phyloP scores from a whole-genome alignment of 2,797 vertebrate genomes.

The Mus spretus region DNA sequence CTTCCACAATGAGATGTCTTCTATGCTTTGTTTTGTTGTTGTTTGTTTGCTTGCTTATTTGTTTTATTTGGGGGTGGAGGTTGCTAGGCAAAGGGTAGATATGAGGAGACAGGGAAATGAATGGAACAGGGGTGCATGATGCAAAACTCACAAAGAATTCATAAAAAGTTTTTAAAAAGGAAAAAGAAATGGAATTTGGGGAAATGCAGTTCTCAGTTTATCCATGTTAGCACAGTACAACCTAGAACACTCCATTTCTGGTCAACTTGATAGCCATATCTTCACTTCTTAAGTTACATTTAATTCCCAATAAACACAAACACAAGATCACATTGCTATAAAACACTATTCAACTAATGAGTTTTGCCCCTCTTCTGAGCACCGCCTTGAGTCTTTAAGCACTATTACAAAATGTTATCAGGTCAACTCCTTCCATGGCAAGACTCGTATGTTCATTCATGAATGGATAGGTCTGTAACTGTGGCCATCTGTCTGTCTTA shows the following conservation, averaged over 20 bases:
- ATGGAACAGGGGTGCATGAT: not conserved
- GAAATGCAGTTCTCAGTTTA: conserved; percentile 41
- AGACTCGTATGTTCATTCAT: not conserved
- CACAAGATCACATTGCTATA: conserved; percentile 1
- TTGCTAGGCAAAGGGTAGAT: not conserved
- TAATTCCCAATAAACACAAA: conserved; percentile 52
- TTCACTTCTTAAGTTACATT: conserved; percentile 1
- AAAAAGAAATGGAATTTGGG: not conserved
- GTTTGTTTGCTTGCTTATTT: not conserved
- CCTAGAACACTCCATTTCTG: not conserved
- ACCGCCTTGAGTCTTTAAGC: conserved; percentile 43
- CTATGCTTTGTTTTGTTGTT: not conserved
- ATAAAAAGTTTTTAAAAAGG: not conserved
- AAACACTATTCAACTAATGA: conserved; percentile 10
- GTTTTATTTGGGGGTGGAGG: not conserved
- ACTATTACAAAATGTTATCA: conserved; percentile 9
- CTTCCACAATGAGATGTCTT: not conserved
- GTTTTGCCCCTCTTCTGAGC: not conserved
- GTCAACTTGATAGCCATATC: not conserved
- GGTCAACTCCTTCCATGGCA: conserved; percentile 34
- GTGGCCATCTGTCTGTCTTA: not conserved
- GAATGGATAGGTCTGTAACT: not conserved
- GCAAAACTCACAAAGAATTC: not conserved
- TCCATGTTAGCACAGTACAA: not conserved
- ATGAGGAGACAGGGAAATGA: not conserved